Evolutionary conservation across 92 coral and sea anemone genomes (phyloP).

Genomic region (Blastomussa wellsi): DNA sequence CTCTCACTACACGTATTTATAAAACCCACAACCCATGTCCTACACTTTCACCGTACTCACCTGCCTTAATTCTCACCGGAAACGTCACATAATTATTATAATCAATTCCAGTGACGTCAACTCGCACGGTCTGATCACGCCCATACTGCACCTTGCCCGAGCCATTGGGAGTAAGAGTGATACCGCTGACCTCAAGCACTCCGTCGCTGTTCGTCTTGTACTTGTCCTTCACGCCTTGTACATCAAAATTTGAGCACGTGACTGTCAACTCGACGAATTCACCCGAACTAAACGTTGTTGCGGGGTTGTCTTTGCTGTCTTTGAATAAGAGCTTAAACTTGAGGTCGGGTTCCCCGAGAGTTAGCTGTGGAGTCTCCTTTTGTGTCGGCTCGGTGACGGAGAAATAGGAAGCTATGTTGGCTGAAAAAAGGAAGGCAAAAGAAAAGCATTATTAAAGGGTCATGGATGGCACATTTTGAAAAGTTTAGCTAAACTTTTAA

Average conservation of each 20-base stretch:
- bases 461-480: too few species aligned
- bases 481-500: too few species aligned
- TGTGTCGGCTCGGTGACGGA: slow-evolving; percentile 68
- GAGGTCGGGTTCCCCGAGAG: slow-evolving; percentile 70
- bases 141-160: slow-evolving; percentile 55
- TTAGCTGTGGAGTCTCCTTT: slow-evolving; percentile 65
- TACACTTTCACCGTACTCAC: slow-evolving; percentile 27
- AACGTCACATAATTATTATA: slow-evolving; percentile 56
- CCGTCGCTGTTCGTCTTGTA: slow-evolving; percentile 76
- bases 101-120: slow-evolving; percentile 69
- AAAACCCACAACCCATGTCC: background rate
- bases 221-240: slow-evolving; percentile 57
- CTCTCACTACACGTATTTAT: background rate
- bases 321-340: slow-evolving; percentile 72
- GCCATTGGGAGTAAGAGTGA: slow-evolving; percentile 60
- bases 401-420: slow-evolving; percentile 64
- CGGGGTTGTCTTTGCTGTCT: slow-evolving; percentile 69
- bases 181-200: slow-evolving; percentile 76
- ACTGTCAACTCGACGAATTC: slow-evolving; percentile 68
- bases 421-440: slow-evolving; percentile 26
- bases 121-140: slow-evolving; percentile 59
- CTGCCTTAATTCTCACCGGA: slow-evolving; percentile 67
- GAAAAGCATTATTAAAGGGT: too few species aligned
- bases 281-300: slow-evolving; percentile 62
- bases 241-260: slow-evolving; percentile 61